Percentiles rank a stretch among this genome's conserved stretches.
phyloP scores from a whole-genome alignment of 2,888 invertebrate species.

The Pseudococcus viburni region DNA sequence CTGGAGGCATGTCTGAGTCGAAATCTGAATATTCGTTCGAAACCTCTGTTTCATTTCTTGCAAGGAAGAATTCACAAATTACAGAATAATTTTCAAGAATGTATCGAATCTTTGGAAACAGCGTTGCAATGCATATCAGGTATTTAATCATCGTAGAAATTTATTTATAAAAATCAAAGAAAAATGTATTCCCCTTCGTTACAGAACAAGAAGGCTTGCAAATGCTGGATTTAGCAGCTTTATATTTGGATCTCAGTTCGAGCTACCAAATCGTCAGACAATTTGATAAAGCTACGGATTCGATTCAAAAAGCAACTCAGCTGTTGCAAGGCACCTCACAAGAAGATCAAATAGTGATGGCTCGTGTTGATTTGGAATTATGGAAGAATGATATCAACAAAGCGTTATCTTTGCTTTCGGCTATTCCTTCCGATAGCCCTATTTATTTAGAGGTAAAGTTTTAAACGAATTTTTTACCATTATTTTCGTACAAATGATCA shows the following conservation, averaged over 20 bases:
- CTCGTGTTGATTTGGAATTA: constrained; percentile 87
- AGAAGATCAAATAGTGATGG: constrained; percentile 86
- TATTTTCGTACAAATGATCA: background rate
- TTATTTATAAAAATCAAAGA: background rate
- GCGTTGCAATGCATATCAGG: constrained; percentile 73
- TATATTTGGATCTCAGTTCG: constrained; percentile 89
- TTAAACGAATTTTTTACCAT: background rate
- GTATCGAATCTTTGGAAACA: constrained; percentile 81
- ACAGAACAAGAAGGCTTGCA: constrained; percentile 68
- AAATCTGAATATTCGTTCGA: constrained; percentile 92
- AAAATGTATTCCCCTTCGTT: background rate
- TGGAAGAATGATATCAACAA: constrained; percentile 85
- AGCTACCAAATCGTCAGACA: constrained; percentile 80
- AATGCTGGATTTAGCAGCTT: constrained; percentile 83
- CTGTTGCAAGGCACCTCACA: constrained; percentile 78
- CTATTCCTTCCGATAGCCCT: constrained; percentile 84
- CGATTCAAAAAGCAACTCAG: constrained; percentile 79
- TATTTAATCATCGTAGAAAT: constrained; percentile 1
- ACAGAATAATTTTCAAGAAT: constrained; percentile 79
- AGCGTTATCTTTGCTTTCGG: constrained; percentile 84
- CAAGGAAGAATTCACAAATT: constrained; percentile 87
- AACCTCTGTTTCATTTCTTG: constrained; percentile 90
- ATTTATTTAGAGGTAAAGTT: constrained; percentile 81
- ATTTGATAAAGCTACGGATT: constrained; percentile 84
- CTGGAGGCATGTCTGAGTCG: constrained; percentile 92